Conservation (phyloP, 2,797 vertebrate species). For the Liasis olivaceus region DNA sequence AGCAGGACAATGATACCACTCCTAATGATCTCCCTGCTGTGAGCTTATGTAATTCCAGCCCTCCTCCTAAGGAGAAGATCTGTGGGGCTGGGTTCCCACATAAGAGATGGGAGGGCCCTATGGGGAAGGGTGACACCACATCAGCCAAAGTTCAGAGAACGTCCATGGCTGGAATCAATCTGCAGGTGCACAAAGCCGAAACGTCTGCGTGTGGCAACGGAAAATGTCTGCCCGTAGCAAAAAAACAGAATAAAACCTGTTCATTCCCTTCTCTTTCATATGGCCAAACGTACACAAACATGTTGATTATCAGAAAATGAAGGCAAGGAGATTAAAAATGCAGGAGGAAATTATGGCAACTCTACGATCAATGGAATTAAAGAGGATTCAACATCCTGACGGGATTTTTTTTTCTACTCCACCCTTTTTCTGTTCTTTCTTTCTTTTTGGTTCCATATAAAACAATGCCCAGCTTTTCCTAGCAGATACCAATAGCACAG, state of each 20-base stretch:
- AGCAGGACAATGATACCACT: not conserved
- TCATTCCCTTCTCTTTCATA: not conserved
- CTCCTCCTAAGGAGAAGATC: not conserved
- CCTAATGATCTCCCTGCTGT: not conserved
- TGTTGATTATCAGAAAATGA: not conserved
- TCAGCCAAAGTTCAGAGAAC: not conserved
- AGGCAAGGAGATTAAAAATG: not conserved
- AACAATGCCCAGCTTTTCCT: no score
- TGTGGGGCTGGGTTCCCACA: not conserved
- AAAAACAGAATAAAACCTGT: not conserved
- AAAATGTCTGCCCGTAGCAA: not conserved
- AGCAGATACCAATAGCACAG: no score
- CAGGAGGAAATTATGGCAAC: not conserved
- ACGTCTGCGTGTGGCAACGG: not conserved
- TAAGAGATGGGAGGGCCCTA: no score
- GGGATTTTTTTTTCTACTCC: no score
- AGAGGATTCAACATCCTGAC: not conserved
- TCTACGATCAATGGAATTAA: not conserved
- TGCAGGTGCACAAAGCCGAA: not conserved
- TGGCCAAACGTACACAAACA: not conserved
- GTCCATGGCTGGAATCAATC: not conserved
- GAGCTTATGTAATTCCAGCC: not conserved
- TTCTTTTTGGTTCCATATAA: no score
- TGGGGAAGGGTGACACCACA: not conserved
- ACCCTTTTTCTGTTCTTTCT: no score